Evolutionary conservation across 2,888 invertebrate species (phyloP).

Genomic region (Dryocosmus kuriphilus): DNA sequence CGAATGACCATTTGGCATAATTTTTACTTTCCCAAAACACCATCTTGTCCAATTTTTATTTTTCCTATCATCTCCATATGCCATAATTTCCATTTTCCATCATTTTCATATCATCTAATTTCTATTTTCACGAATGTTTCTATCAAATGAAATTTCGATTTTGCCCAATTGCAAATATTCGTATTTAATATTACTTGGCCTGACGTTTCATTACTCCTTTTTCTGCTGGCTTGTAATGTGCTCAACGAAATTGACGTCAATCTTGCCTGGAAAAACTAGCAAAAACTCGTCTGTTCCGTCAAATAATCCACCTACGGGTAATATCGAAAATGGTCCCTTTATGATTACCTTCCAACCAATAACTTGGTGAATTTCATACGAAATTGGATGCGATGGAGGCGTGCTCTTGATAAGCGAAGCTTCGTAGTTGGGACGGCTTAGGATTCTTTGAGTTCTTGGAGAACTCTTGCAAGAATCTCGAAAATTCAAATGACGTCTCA

Average conservation of each 20-base stretch:
- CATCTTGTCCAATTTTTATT: too few relatives aligned
- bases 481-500: constrained; percentile 28
- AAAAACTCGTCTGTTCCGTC: constrained; percentile 34
- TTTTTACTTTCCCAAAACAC: too few relatives aligned
- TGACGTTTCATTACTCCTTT: background rate
- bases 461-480: constrained; percentile 56
- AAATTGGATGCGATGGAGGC: constrained; percentile 58
- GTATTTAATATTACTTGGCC: too few relatives aligned
- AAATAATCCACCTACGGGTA: constrained; percentile 48
- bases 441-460: constrained; percentile 56
- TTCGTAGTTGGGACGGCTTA: constrained; percentile 48
- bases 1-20: too few relatives aligned
- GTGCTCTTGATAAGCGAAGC: constrained; percentile 44
- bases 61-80: too few relatives aligned
- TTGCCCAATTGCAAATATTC: too few relatives aligned
- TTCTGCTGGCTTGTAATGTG: background rate
- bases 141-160: too few relatives aligned
- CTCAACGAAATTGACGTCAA: background rate
- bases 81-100: too few relatives aligned
- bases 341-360: constrained; percentile 61
- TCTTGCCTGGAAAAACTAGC: constrained; percentile 36
- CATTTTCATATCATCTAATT: too few relatives aligned
- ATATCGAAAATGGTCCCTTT: constrained; percentile 56
- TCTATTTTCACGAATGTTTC: too few relatives aligned
- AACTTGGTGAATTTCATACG: constrained; percentile 62